A percentile compares a stretch with the other conserved stretches of the same genome.
Evolutionary conservation across 2,888 invertebrate species (phyloP).

Genomic region (Strigamia crassipes): DNA sequence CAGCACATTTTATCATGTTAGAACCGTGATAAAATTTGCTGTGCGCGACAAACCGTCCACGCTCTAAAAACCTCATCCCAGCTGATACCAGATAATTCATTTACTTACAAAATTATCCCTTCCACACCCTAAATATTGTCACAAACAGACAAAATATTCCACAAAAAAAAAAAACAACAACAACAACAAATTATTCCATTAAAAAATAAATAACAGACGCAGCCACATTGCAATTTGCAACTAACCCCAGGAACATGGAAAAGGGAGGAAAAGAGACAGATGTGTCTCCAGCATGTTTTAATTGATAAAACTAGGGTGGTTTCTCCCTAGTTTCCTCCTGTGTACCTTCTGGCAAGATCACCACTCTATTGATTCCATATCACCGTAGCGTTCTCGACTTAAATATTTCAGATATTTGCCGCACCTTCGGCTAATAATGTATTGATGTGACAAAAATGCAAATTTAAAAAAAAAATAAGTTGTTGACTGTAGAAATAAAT

Average conservation of each 20-base stretch:
- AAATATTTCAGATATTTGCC: not conserved
- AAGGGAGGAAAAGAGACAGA: not conserved
- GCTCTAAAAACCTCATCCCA: too few relatives aligned
- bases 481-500: too few relatives aligned
- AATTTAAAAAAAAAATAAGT: not conserved
- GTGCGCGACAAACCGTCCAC: too few relatives aligned
- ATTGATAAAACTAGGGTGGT: slow-evolving; percentile 10
- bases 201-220: not conserved
- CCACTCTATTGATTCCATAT: not conserved
- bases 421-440: slow-evolving; percentile 4
- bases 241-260: not conserved
- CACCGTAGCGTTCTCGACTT: not conserved
- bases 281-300: not conserved
- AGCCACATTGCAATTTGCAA: too few relatives aligned
- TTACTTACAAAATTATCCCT: too few relatives aligned
- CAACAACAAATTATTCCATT: too few relatives aligned
- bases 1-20: too few relatives aligned
- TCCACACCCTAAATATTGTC: too few relatives aligned
- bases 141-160: too few relatives aligned
- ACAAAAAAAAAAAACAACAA: too few relatives aligned
- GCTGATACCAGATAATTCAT: too few relatives aligned
- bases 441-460: not conserved
- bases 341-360: slow-evolving; percentile 4
- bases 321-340: not conserved
- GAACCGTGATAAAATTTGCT: too few relatives aligned